Evolutionary conservation across 1,140 invertebrate genomes (phyloP), one percentile per base, ranked within the genome.

Genomic region (Pinna nobilis): DNA sequence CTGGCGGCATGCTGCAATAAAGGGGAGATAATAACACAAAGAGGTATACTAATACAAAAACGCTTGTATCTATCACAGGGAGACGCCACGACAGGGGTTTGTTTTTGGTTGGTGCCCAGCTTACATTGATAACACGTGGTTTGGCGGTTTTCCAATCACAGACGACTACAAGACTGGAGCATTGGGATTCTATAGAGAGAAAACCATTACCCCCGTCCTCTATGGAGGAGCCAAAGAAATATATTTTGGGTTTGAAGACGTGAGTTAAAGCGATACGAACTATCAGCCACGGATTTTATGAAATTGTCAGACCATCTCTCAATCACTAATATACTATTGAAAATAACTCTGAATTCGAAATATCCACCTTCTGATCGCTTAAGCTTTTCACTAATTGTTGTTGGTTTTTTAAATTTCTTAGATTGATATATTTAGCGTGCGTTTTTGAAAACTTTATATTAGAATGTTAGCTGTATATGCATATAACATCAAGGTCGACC

Each of bases 81-180:
- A 49, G 7, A 18, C 25, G 15, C 70, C 70, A 6, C 57, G 61
- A 18, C 61, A 72, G 59, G 70, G 70, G 15, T 55, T 72, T 7
- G 47, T 55, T 15, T 72, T 65, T 72, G 53, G 47, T 18, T 23
- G 57, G 49, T 60, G 70, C 33, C 70, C 70, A 11, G 70, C 66
- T 3, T 60, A 57, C 35, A 47, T 72, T 18, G 15, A 33, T 30
- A 44, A 65, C 30, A 59, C 63, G 2, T 72, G 50, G 50, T 72
- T 72, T 30, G 47, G 53, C 1, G 63, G 53, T 15, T 72, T 72
- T 23, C 25, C 9, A 1, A 37, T 47, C 5, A 51, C 53, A 11
- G 41, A 61, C 2, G 41, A 71, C 49, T 44, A 57, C 28, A 63
- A 33, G 2, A 47, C 59, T 4, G 69, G 59, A 15, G 69, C 69